A percentile compares a stretch with the other conserved stretches of the same genome.
Evolutionary conservation across 37 sponge, comb jelly and placozoan species (phyloP).

Genomic region (Mnemiopsis leidyi): DNA sequence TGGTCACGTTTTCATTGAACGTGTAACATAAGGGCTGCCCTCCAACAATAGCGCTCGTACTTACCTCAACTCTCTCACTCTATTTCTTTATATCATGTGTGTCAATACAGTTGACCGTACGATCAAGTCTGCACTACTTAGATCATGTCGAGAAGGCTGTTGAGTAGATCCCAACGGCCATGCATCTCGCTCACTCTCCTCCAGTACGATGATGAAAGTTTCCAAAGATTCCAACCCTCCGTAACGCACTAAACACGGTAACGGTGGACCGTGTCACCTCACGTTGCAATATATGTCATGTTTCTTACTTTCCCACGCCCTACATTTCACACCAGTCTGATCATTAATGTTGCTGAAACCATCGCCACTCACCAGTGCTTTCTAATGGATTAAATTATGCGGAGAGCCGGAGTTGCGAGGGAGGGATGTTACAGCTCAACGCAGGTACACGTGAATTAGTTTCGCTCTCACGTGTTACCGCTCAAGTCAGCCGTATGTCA

Average conservation of each 20-base stretch:
- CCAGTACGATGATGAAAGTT: neutral
- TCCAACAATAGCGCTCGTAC: no score
- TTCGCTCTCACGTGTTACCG: neutral
- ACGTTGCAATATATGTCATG: slow-evolving; percentile 20
- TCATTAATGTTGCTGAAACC: neutral
- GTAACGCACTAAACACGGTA: neutral
- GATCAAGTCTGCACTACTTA: no score
- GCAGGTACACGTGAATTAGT: slow-evolving; percentile 48
- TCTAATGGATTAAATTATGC: neutral
- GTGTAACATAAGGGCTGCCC: no score
- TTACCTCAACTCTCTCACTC: no score
- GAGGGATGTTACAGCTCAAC: neutral
- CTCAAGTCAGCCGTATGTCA: slow-evolving; percentile 52
- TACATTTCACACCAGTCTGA: neutral
- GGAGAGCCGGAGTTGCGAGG: neutral
- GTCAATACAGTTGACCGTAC: no score
- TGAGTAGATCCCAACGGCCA: no score
- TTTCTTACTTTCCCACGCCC: slow-evolving; percentile 29
- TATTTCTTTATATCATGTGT: no score
- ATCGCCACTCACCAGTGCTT: neutral
- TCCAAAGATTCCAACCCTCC: neutral
- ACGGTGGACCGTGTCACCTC: neutral
- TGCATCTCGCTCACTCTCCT: no score
- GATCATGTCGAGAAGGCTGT: no score
- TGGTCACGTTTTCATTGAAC: no score